phyloP scores from a whole-genome alignment of 2,888 invertebrate species.

The Nasonia oneida region DNA sequence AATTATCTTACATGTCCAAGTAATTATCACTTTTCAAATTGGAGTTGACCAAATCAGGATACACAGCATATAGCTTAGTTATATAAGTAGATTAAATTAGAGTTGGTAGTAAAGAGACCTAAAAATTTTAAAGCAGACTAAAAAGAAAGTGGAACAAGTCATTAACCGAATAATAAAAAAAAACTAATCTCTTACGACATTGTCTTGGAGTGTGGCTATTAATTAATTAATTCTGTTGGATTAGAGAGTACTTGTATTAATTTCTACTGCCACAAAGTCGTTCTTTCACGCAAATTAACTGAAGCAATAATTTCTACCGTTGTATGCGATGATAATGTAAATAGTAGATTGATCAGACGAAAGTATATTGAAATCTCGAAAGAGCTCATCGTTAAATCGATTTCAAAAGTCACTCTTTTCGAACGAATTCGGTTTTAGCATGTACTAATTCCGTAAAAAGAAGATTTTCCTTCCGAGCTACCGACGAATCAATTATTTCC shows the following conservation, averaged over 20 bases:
- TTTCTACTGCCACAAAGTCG: slow-evolving; percentile 14
- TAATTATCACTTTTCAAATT: slow-evolving; percentile 4
- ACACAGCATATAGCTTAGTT: slow-evolving; percentile 28
- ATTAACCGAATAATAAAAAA: slow-evolving; percentile 25
- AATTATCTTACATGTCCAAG: neutral
- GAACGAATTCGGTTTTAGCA: slow-evolving; percentile 39
- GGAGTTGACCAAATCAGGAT: neutral
- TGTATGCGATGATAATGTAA: slow-evolving; percentile 10
- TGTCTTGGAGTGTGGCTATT: slow-evolving; percentile 48
- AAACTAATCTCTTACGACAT: slow-evolving; percentile 23
- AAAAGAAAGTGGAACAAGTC: slow-evolving; percentile 22
- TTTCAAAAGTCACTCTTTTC: neutral
- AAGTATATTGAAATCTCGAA: slow-evolving; percentile 9
- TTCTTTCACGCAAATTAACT: slow-evolving; percentile 4
- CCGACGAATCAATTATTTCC: slow-evolving; percentile 20
- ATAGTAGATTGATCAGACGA: slow-evolving; percentile 24
- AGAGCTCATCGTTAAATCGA: neutral
- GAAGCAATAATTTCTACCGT: slow-evolving; percentile 4
- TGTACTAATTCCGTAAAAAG: slow-evolving; percentile 32
- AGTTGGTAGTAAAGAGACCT: neutral
- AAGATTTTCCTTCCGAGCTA: slow-evolving; percentile 18
- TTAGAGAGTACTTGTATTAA: neutral
- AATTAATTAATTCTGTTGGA: slow-evolving; percentile 21
- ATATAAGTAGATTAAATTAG: slow-evolving; percentile 12
- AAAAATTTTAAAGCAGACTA: slow-evolving; percentile 20